Base-by-base conservation (phyloP, 2,797 vertebrate species). In the Tokudaia muenninki region DNA sequence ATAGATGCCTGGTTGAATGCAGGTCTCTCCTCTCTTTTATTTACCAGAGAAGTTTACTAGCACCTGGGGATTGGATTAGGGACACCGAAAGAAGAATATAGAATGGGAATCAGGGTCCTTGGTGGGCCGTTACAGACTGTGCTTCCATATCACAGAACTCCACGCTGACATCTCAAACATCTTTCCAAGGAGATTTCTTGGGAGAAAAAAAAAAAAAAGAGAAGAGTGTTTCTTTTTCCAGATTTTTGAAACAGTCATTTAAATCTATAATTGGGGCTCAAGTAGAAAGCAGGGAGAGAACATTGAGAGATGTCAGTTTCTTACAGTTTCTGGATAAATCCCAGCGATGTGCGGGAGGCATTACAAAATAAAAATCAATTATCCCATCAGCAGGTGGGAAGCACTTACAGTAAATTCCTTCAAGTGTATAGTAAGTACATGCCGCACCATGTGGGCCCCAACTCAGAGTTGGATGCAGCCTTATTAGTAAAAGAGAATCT, bases 291-390 rank as follows among this genome's bases (percentile, higher is more conserved):
- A 77, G 78, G 41, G 89, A 81, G 90, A 94, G 29, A 77, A 10
- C 44, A 92, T 59, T 57, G 67, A 92, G 75, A 92, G 72, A 79
- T 80, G 57, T 34, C 44, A 91, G 57, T 83, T 92, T 94, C 87
- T 94, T 91, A 90, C 13, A 55, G 78, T 83, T 95, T 93, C 87
- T 70, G 59, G 55, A 74, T 82, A 70, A 93, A 26, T 44, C 44
- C 84, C 67, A 90, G 34, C 81, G 87, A n/a, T 77, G 79, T 94
- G 94, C 96, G 78, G 90, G 89, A 95, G 55, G 87, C 82, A 94
- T 87, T 59, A 88, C 94, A 90, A 90, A 84, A 63, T 81, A 88
- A 95, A 67, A 94, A 96, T 81, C 70, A 86, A 44, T 96, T 91
- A 90, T 92, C 94, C 92, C 9, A 59, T 78, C 67, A 89, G 89